Evolutionary conservation across 2,797 vertebrate species (phyloP).

Genomic region (Chelidonichthys spinosus): DNA sequence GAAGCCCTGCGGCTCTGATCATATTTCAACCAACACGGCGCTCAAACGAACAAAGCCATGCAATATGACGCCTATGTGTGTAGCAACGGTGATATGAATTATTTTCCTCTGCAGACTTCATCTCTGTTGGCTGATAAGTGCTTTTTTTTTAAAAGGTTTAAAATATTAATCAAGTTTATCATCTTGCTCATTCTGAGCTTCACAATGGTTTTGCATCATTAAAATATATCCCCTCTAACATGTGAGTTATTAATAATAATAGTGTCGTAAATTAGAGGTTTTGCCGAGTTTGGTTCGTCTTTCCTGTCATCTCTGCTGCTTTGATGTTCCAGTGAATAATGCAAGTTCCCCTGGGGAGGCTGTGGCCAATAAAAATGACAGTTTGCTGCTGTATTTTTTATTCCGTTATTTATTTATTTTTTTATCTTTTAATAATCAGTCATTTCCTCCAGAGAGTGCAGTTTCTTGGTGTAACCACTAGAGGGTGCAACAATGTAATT

Average conservation of each 20-base stretch:
- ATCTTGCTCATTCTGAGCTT: background rate
- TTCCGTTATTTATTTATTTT: background rate
- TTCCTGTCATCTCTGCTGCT: constrained; percentile 27
- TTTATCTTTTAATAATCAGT: background rate
- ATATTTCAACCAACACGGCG: constrained; percentile 45
- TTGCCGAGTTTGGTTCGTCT: constrained; percentile 16
- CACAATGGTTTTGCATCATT: background rate
- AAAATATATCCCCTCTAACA: background rate
- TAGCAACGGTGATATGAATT: constrained; percentile 10
- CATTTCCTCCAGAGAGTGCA: background rate
- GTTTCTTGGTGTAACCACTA: constrained; percentile 31
- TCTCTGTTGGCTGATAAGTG: background rate
- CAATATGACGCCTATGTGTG: constrained; percentile 12
- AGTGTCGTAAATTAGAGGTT: constrained; percentile 6
- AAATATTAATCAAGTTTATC: background rate
- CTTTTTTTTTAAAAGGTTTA: background rate
- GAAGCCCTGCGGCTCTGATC: constrained; percentile 46
- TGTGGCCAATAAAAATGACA: constrained; percentile 12
- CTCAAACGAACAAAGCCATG: constrained; percentile 19
- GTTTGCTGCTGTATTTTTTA: background rate
- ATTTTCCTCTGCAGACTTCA: background rate
- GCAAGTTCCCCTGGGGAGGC: background rate
- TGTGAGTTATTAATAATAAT: background rate
- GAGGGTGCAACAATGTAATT: constrained; percentile 22
- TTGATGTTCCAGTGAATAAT: constrained; percentile 36